Conservation (phyloP, 2,113 vertebrate species). For the Phylloscopus trochiloides region DNA sequence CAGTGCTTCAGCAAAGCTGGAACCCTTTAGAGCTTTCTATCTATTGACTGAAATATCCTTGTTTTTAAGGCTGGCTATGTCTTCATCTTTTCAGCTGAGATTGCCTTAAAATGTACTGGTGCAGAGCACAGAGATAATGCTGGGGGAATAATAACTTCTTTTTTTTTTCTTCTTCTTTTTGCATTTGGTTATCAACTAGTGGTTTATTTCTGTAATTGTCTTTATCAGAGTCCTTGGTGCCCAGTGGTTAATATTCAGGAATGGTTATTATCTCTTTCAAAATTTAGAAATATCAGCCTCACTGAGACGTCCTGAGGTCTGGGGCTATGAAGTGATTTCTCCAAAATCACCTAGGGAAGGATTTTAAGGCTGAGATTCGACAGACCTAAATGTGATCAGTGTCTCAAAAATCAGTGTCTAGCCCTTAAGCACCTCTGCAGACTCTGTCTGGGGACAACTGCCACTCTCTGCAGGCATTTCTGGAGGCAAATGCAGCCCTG, state of each 20-base stretch:
- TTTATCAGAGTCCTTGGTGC: conserved; percentile 9
- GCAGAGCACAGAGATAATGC: conserved; percentile 16
- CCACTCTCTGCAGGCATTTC: not conserved
- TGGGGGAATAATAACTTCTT: not conserved
- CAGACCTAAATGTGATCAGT: not conserved
- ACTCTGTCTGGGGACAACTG: not conserved
- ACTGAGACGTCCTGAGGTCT: not conserved
- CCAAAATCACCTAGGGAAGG: not conserved
- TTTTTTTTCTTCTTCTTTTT: not conserved
- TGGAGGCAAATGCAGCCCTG: not conserved
- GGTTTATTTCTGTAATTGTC: conserved; percentile 11
- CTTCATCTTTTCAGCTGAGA: conserved; percentile 54
- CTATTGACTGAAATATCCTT: conserved; percentile 53
- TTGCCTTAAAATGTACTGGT: conserved; percentile 44
- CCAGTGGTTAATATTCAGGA: conserved; percentile 17
- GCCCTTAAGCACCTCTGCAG: not conserved
- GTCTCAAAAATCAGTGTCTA: not conserved
- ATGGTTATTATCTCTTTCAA: not conserved
- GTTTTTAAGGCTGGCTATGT: conserved; percentile 44
- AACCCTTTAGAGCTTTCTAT: conserved; percentile 52
- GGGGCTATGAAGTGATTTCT: not conserved
- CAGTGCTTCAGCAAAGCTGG: conserved; percentile 40
- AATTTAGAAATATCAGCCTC: not conserved
- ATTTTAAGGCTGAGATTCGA: not conserved
- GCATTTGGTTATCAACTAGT: conserved; percentile 8